Evolutionary conservation across 2,113 vertebrate genomes (phyloP).

Genomic region (Riparia riparia): DNA sequence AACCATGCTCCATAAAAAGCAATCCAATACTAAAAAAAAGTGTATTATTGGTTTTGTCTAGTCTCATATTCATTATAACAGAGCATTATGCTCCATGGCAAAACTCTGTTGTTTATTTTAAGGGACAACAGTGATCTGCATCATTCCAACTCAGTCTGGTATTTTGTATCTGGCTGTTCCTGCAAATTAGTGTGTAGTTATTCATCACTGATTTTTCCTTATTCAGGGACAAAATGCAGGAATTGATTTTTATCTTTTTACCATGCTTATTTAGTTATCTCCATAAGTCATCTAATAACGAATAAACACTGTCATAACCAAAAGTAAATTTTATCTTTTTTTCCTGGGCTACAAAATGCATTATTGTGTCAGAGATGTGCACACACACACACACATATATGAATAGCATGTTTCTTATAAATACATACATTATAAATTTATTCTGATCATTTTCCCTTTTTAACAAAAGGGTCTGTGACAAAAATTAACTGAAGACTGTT

Average conservation of each 20-base stretch:
- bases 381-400: fast-evolving
- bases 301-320: constrained; percentile 30
- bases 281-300: constrained; percentile 47
- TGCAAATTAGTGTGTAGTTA: constrained; percentile 35
- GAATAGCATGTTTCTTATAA: not conserved
- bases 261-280: constrained; percentile 55
- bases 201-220: constrained; percentile 45
- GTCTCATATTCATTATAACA: not conserved
- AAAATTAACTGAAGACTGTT: not conserved
- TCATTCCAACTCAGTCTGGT: not conserved
- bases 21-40: not conserved
- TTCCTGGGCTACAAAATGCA: not conserved
- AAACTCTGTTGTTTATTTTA: not conserved
- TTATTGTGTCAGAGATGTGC: not conserved
- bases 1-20: not conserved
- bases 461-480: not conserved
- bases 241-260: constrained; percentile 53
- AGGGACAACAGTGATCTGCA: not conserved
- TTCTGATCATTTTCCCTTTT: not conserved
- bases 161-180: constrained; percentile 22
- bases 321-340: constrained; percentile 9
- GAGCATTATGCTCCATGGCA: not conserved
- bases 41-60: not conserved
- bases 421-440: not conserved
- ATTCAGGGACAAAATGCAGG: constrained; percentile 19